These are phyloP conservation scores for Polypterus bichir DNA, from an alignment of 2,113 vertebrate genomes.

Conservation along the genomic window DNA sequence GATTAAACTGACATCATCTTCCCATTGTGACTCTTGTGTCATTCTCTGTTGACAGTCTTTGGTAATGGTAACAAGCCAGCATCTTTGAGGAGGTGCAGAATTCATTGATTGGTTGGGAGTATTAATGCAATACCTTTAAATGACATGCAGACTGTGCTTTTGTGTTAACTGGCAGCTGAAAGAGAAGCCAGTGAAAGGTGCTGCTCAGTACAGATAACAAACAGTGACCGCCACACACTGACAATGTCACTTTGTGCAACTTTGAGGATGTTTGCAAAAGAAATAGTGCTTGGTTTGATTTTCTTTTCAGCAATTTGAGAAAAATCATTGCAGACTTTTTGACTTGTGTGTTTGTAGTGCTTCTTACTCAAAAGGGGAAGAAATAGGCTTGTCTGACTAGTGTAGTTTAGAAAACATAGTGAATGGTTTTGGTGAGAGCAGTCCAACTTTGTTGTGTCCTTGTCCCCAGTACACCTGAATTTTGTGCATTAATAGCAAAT, in stretches of 20 bases:
- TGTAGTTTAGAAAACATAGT: no score
- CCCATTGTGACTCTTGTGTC: constrained; percentile 48
- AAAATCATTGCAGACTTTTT: background rate
- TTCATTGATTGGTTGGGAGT: constrained; percentile 58
- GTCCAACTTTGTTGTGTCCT: no score
- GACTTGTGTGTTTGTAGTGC: no score
- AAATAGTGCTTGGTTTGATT: constrained; percentile 11
- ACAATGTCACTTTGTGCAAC: constrained; percentile 53
- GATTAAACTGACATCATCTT: constrained; percentile 62
- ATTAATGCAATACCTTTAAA: constrained; percentile 52
- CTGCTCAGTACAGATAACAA: constrained; percentile 56
- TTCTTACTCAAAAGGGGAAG: no score
- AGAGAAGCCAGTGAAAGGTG: constrained; percentile 35
- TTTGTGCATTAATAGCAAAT: no score
- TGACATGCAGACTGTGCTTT: constrained; percentile 39
- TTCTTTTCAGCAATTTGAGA: background rate
- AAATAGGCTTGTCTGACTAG: no score
- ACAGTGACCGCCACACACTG: constrained; percentile 41
- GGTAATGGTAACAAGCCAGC: constrained; percentile 39
- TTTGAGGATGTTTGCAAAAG: constrained; percentile 27
- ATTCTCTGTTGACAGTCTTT: constrained; percentile 58
- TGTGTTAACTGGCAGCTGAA: constrained; percentile 58
- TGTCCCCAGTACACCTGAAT: no score
- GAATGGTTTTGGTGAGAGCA: no score
- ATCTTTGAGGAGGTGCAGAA: constrained; percentile 52